These are phyloP conservation scores for Oryzias sinensis DNA, from an alignment of 2,797 vertebrate genomes.

Conservation along the genomic window DNA sequence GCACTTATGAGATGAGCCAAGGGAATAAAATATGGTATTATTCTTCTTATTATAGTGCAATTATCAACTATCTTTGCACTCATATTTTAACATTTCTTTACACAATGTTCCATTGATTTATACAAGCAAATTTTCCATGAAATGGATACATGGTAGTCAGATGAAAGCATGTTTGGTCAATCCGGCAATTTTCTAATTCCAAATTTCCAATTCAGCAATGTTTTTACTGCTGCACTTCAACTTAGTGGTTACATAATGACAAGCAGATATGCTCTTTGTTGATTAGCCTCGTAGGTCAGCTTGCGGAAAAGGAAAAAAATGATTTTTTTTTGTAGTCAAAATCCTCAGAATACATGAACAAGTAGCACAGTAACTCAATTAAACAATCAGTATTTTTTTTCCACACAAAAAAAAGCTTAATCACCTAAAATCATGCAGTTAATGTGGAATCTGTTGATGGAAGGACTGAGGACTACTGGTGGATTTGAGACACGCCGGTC, in stretches of 20 bases:
- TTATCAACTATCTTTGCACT: slow-evolving; percentile 62
- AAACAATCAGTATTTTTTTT: not conserved
- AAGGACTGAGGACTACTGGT: slow-evolving; percentile 15
- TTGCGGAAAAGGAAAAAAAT: slow-evolving; percentile 36
- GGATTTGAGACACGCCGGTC: slow-evolving; percentile 11
- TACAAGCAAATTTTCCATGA: slow-evolving; percentile 5
- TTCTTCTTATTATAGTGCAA: slow-evolving; percentile 55
- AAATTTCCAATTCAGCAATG: slow-evolving; percentile 3
- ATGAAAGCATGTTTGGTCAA: slow-evolving; percentile 12
- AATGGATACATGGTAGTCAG: slow-evolving; percentile 6
- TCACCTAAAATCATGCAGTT: slow-evolving; percentile 34
- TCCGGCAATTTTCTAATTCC: slow-evolving; percentile 11
- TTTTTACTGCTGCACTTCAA: not conserved
- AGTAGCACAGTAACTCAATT: no score
- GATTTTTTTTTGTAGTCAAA: not conserved
- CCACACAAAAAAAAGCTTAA: slow-evolving; percentile 22
- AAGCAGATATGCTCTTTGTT: slow-evolving; percentile 25
- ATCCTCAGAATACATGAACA: no score
- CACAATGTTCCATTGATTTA: slow-evolving; percentile 7
- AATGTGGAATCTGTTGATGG: slow-evolving; percentile 43
- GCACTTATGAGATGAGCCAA: slow-evolving; percentile 59
- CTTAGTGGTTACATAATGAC: slow-evolving; percentile 26
- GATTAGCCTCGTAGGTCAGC: slow-evolving; percentile 20
- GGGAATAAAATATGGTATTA: slow-evolving; percentile 68
- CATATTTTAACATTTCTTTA: slow-evolving; percentile 21